Percentiles rank a stretch among this genome's conserved stretches.
Conservation (phyloP, 2,797 vertebrate genomes). For the Spondyliosoma cantharus region DNA sequence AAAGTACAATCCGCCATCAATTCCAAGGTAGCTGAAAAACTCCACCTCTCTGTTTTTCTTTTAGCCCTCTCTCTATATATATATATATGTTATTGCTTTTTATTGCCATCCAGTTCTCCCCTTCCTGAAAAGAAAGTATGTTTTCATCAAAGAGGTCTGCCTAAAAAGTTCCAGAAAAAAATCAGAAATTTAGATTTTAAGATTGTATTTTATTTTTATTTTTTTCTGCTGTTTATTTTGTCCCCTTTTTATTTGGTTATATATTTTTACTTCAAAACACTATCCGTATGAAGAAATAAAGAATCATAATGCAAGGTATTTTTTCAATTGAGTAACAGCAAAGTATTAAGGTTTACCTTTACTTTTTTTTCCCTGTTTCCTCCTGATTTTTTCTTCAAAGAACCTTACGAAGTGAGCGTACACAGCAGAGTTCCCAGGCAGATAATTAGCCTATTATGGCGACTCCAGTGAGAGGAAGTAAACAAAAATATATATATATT, state of each 20-base stretch:
- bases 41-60: slow-evolving; percentile 76
- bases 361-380: slow-evolving; percentile 30
- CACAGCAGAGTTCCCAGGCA: slow-evolving; percentile 67
- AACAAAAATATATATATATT: not conserved
- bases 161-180: slow-evolving; percentile 41
- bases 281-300: slow-evolving; percentile 85
- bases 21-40: slow-evolving; percentile 86
- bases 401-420: slow-evolving; percentile 63
- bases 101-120: slow-evolving; percentile 73
- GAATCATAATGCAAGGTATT: slow-evolving; percentile 71
- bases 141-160: slow-evolving; percentile 76
- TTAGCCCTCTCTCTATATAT: slow-evolving; percentile 58
- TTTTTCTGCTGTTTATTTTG: slow-evolving; percentile 27
- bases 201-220: slow-evolving; percentile 25
- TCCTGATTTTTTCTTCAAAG: slow-evolving; percentile 45
- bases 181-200: slow-evolving; percentile 13
- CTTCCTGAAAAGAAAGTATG: slow-evolving; percentile 52
- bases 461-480: slow-evolving; percentile 75
- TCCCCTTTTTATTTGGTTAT: slow-evolving; percentile 24
- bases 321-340: slow-evolving; percentile 40
- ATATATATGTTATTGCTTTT: slow-evolving; percentile 69
- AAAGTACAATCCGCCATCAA: slow-evolving; percentile 84
- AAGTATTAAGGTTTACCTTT: slow-evolving; percentile 22
- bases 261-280: slow-evolving; percentile 38
- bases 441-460: slow-evolving; percentile 27